phyloP scores from a whole-genome alignment of 2,113 vertebrate genomes.

The Lonchura striata region DNA sequence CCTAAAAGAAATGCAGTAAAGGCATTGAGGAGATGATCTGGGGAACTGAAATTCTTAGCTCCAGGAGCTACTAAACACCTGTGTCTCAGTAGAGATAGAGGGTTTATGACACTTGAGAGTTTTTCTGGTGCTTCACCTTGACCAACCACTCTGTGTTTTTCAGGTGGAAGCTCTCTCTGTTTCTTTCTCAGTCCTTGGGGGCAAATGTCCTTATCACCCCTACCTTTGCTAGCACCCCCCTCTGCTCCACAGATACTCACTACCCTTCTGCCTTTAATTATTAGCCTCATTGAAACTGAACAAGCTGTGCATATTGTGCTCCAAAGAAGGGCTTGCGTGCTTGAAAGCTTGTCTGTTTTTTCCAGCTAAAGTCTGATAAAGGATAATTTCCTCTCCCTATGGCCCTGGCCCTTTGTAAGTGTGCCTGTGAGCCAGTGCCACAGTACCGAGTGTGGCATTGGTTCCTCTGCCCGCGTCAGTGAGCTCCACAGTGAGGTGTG shows the following conservation, averaged over 20 bases:
- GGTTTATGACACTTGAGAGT: not conserved
- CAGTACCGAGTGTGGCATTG: not conserved
- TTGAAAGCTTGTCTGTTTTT: not conserved
- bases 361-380: not conserved
- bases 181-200: not conserved
- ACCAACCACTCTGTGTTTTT: not conserved
- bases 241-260: not conserved
- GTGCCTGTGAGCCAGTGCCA: fast-evolving
- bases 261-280: not conserved
- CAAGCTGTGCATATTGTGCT: not conserved
- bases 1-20: not conserved
- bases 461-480: not conserved
- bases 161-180: not conserved
- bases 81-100: not conserved
- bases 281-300: not conserved
- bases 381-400: not conserved
- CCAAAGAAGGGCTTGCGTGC: not conserved
- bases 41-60: not conserved
- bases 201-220: not conserved
- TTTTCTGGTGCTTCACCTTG: not conserved
- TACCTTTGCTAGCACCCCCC: not conserved
- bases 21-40: not conserved
- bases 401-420: not conserved
- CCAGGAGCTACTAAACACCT: not conserved
- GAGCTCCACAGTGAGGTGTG: not conserved